phyloP scores from a whole-genome alignment of 1,140 invertebrate genomes.

The Ephestia elutella region DNA sequence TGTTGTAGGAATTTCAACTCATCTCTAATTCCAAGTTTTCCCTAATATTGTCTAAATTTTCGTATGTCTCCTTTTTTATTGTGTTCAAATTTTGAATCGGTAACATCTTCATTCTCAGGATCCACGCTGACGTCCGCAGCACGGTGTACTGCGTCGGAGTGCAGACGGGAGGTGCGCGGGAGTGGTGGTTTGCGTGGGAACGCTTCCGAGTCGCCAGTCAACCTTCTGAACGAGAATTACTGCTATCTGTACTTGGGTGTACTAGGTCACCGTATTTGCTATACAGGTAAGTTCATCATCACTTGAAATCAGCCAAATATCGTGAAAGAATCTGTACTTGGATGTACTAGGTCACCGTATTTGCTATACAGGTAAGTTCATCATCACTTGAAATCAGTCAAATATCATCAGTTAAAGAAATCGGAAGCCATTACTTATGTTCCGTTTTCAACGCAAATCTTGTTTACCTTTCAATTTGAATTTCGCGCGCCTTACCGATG shows the following conservation, averaged over 20 bases:
- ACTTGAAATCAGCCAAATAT: neutral
- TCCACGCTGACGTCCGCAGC: constrained; percentile 86
- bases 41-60: too few relatives aligned
- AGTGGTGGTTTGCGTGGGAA: constrained; percentile 91
- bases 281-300: constrained; percentile 70
- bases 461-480: too few relatives aligned
- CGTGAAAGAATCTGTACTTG: constrained; percentile 83
- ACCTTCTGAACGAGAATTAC: constrained; percentile 83
- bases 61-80: too few relatives aligned
- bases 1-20: too few relatives aligned
- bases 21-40: too few relatives aligned
- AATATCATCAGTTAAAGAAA: too few relatives aligned
- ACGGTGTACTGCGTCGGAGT: constrained; percentile 91
- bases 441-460: too few relatives aligned
- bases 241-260: constrained; percentile 86
- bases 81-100: too few relatives aligned
- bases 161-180: constrained; percentile 82
- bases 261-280: constrained; percentile 85
- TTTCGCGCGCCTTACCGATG: too few relatives aligned
- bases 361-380: constrained; percentile 78
- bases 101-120: constrained; percentile 70
- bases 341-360: constrained; percentile 86
- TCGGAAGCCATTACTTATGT: too few relatives aligned
- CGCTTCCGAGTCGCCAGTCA: constrained; percentile 83
- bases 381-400: neutral